Base-by-base conservation (phyloP, 1,140 invertebrate genomes). In the Thaumatotibia leucotreta region DNA sequence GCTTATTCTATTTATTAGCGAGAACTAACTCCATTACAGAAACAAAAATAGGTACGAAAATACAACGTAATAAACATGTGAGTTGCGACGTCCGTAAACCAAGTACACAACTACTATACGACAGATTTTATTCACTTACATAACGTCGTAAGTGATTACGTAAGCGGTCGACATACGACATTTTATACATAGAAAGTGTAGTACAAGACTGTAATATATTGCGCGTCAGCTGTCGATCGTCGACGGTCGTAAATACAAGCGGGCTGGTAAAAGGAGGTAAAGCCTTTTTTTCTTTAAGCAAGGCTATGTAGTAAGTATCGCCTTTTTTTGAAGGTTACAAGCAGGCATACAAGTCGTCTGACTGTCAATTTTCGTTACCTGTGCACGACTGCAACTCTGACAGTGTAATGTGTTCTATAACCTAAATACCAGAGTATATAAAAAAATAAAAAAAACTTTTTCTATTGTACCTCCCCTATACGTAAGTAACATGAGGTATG, bases 181-280 rank as follows among this genome's bases (percentile, higher is more conserved):
- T 29, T 24, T 9, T 17, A 24, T n/a, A 58, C 14, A 58, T 24
- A 54, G 17, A n/a, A 2, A 6, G 23, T 27, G 23, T 27, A 24
- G 17, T 14, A 14, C 52, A 27, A 14, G 52, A 1, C 9, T 5
- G 52, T 58, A 58, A 58, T 58, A 58, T 58, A 58, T 29, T 23
- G 24, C 52, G 52, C 52, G 52, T 58, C 52, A 58, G 52, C 52
- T 58, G 52, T 58, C 52, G 23, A 58, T 58, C 52, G 52, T 0
- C 31, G 45, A 10, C 23, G 52, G 10, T 27, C 52, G 52, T 58
- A 58, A 58, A 58, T 58, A 58, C 14, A 27, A 24, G n/a, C 23
- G 11, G n/a, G 6, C 4, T 9, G 50, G 52, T 6, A 29, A 14
- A 58, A 14, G 1, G 8, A 1, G 23, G 24, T 27, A 58, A 58